Evolutionary conservation across 2,888 invertebrate species (phyloP).

Genomic region (Apamea epomidion): DNA sequence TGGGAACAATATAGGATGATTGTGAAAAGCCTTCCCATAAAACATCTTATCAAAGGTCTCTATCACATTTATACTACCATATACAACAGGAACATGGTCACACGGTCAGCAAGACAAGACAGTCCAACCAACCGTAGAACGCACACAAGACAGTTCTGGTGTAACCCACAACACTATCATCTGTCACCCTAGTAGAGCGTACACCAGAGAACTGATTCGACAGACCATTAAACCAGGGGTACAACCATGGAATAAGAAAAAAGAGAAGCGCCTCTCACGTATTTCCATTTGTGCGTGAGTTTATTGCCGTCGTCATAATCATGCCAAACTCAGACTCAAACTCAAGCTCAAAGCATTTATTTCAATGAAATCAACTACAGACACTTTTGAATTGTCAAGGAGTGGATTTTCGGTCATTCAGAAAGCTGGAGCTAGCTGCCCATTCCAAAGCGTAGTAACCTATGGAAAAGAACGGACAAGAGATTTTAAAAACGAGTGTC

Average conservation of each 20-base stretch:
- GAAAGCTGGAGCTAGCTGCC: not conserved
- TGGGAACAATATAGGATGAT: not conserved
- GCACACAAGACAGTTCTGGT: conserved; percentile 42
- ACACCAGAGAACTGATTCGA: conserved; percentile 68
- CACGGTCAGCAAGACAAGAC: conserved; percentile 39
- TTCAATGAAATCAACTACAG: not conserved
- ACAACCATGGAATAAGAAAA: conserved; percentile 24
- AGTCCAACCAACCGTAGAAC: conserved; percentile 32
- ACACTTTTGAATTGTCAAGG: not conserved
- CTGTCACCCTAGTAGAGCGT: conserved; percentile 51
- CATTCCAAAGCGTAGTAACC: not conserved
- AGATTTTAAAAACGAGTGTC: not conserved
- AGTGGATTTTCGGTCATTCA: not conserved
- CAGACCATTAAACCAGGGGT: conserved; percentile 66
- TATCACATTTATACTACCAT: not conserved
- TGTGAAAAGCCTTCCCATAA: not conserved
- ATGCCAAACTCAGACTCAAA: not conserved
- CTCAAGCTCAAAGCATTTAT: not conserved
- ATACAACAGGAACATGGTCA: conserved; percentile 2
- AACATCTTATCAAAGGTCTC: not conserved
- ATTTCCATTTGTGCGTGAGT: not conserved
- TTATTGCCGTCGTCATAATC: not conserved
- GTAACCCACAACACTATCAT: conserved; percentile 51
- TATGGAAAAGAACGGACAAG: not conserved
- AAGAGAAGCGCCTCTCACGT: conserved; percentile 1